Evolutionary conservation across 1,140 invertebrate genomes (phyloP).

Genomic region (Megalonaias nervosa): DNA sequence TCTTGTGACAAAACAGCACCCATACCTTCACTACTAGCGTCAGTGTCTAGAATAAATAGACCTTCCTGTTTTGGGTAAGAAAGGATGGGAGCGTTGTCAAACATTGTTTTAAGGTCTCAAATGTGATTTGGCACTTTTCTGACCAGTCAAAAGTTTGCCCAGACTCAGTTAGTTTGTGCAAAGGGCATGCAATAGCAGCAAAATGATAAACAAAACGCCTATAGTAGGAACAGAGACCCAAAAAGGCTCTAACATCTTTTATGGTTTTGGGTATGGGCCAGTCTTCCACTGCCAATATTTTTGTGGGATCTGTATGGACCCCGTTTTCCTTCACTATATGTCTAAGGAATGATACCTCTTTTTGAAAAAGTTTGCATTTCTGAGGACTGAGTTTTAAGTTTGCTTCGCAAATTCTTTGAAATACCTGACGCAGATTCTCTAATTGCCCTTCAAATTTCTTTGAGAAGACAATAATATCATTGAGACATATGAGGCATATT

Average conservation of each 20-base stretch:
- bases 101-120: slow-evolving; percentile 6
- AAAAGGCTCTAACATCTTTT: slow-evolving; percentile 5
- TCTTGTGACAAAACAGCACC: slow-evolving; percentile 1
- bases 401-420: too few relatives aligned
- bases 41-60: slow-evolving; percentile 26
- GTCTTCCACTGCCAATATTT: neutral
- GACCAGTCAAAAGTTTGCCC: neutral
- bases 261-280: slow-evolving; percentile 6
- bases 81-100: slow-evolving; percentile 20
- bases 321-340: slow-evolving; percentile 5
- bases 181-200: neutral
- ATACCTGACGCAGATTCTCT: too few relatives aligned
- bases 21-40: slow-evolving; percentile 8
- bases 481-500: too few relatives aligned
- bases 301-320: neutral
- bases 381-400: too few relatives aligned
- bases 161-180: neutral
- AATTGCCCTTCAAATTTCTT: too few relatives aligned
- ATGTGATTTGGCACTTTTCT: neutral
- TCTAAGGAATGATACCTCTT: slow-evolving; percentile 3
- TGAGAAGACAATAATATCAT: too few relatives aligned
- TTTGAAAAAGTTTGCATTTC: slow-evolving; percentile 1
- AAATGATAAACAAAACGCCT: neutral
- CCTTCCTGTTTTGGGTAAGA: slow-evolving; percentile 16
- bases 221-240: neutral